These are phyloP conservation scores for Dermatemys mawii DNA, from an alignment of 2,113 vertebrate genomes.

Conservation along the genomic window DNA sequence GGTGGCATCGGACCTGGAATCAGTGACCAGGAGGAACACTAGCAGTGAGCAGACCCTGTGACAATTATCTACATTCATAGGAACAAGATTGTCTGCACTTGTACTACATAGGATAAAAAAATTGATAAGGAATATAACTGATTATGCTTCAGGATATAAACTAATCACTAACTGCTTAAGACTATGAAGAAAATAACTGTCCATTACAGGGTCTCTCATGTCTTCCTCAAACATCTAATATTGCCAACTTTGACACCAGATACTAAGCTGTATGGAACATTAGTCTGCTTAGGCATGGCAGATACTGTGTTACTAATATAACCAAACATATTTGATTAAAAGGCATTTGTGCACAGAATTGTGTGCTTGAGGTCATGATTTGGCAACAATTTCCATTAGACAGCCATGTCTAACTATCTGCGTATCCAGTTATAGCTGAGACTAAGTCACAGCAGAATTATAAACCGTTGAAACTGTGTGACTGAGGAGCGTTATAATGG, in stretches of 20 bases:
- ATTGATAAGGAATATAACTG: neutral
- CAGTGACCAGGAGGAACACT: neutral
- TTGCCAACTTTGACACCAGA: neutral
- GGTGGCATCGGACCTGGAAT: neutral
- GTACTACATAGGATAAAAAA: neutral
- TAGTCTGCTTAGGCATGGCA: neutral
- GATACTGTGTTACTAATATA: neutral
- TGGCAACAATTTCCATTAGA: neutral
- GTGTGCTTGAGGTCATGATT: neutral
- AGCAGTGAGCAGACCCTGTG: neutral
- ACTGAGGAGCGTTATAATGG: neutral
- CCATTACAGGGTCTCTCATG: neutral
- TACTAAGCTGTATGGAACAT: neutral
- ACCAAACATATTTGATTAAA: accelerated
- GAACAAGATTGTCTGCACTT: neutral
- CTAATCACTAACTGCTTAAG: neutral
- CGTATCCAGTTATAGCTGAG: neutral
- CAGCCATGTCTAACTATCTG: accelerated
- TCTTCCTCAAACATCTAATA: neutral
- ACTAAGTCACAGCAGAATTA: neutral
- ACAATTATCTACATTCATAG: neutral
- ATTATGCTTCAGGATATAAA: neutral
- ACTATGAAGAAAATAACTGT: neutral
- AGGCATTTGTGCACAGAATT: accelerated
- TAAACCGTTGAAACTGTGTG: accelerated